Conservation (phyloP, 1,140 invertebrate genomes). For the Apocrypta bakeri region DNA sequence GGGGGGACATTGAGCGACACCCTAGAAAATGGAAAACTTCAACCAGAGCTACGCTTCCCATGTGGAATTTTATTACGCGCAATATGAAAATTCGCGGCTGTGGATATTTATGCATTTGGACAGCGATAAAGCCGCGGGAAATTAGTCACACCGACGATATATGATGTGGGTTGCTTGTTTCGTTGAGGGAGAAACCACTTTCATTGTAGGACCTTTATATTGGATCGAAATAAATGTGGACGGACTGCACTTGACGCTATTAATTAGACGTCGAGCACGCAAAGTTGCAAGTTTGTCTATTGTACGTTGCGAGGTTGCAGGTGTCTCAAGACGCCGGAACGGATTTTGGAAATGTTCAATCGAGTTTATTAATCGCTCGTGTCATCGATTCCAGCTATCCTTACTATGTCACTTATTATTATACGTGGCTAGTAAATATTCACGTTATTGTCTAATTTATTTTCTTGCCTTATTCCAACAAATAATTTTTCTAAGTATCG, state of each 20-base stretch:
- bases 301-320: neutral
- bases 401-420: no score
- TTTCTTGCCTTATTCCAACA: no score
- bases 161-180: neutral
- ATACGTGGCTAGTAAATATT: no score
- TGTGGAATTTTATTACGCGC: neutral
- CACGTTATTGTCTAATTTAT: no score
- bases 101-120: neutral
- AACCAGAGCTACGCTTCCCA: neutral
- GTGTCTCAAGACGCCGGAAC: neutral
- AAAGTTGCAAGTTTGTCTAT: neutral
- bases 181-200: neutral
- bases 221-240: neutral
- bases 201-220: neutral
- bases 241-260: slow-evolving; percentile 13
- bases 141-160: slow-evolving; percentile 19
- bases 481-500: no score
- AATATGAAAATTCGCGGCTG: neutral
- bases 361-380: neutral
- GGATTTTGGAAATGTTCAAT: neutral
- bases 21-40: neutral
- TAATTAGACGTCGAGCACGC: slow-evolving; percentile 12
- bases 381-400: neutral
- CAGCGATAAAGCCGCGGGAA: neutral
- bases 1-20: slow-evolving; percentile 32